phyloP scores from a whole-genome alignment of 2,113 vertebrate genomes.

The Zapus hudsonius region DNA sequence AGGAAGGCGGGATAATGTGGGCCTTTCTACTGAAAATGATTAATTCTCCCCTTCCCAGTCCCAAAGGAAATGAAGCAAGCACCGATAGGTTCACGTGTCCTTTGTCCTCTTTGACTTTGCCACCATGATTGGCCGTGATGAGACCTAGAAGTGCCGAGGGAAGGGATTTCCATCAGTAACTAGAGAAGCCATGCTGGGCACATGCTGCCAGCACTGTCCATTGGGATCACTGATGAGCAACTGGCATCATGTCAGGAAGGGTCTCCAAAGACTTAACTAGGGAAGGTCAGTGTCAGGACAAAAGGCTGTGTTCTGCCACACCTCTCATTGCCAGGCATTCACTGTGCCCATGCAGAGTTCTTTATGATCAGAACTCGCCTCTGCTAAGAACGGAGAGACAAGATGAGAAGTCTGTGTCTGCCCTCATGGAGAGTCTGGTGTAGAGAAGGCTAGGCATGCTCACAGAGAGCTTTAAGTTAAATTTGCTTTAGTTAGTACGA shows the following conservation, averaged over 20 bases:
- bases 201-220: background rate
- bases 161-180: background rate
- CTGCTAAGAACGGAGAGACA: background rate
- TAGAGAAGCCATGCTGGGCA: background rate
- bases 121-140: background rate
- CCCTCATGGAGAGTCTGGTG: background rate
- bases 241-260: background rate
- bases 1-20: background rate
- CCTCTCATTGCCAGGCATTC: background rate
- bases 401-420: background rate
- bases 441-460: background rate
- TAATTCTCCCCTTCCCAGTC: background rate
- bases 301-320: background rate
- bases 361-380: background rate
- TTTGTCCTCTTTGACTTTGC: background rate
- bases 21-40: background rate
- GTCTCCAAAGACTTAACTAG: background rate
- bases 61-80: background rate
- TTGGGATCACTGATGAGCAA: background rate
- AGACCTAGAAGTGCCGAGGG: background rate
- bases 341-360: background rate
- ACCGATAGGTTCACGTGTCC: background rate
- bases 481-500: background rate
- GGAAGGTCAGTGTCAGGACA: background rate
- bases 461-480: background rate